Base-by-base conservation (phyloP, 2,888 invertebrate species). In the Chromoteleia sp. region DNA sequence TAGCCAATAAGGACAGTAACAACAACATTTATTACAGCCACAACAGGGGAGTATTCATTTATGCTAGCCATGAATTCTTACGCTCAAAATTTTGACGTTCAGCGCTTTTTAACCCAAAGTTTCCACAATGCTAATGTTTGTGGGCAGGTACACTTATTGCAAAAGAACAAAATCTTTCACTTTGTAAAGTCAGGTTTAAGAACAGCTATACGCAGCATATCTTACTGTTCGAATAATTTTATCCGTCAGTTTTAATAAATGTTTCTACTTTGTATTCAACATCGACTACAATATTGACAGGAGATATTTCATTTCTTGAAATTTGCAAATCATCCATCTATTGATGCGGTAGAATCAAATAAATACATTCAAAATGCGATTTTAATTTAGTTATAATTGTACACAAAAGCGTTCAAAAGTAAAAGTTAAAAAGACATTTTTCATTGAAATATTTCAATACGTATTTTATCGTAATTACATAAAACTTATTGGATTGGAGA, bases 91-190 rank as follows among this genome's bases (percentile, higher is more conserved):
- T 45, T 56, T 36, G 17, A 56, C 50, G 10, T 17, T n/a, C 21
- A 33, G n/a, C 15, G 30, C 48, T 65, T 25, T 15, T 56, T 67
- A 59, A 33, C 12, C 19, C n/a, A 25, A 39, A 30, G 10, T 63
- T 58, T 58, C 12, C 33, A 54, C 54, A 61, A 74, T 61, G 33
- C 39, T 68, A 61, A 74, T 79, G 39, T 74, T 74, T 67, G 79
- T 54, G 67, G 71, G 50, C 29, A 63, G 71, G 41, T 41, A 25
- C 48, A 43, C 30, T 76, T 15, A 61, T 61, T 63, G 63, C 43
- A 70, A 58, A 43, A 30, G 39, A 41, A 45, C 10, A 8, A 71
- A 41, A 30, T 39, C 43, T 54, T 21, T 30, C n/a, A 30, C 63
- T 56, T 54, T 61, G 19, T 30, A 45, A 63, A 8, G 58, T 4